These are phyloP conservation scores for Forbesichthys papilliferus DNA, from an alignment of 2,113 vertebrate genomes.

Conservation along the genomic window DNA sequence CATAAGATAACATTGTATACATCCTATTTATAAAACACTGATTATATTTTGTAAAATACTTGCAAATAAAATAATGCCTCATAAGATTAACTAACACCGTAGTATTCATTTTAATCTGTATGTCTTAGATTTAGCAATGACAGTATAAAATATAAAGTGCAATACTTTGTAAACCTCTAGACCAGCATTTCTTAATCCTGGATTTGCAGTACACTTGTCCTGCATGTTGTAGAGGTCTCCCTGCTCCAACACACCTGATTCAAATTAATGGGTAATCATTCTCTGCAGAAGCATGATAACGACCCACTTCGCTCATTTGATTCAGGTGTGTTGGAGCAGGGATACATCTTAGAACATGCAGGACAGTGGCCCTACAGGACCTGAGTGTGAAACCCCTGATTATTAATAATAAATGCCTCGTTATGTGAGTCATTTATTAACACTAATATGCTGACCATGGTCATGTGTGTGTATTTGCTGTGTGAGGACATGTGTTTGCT, in stretches of 20 bases:
- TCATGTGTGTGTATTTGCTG: conserved; percentile 9
- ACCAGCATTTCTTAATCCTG: no score
- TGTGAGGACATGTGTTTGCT: conserved; percentile 51
- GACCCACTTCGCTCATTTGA: no score
- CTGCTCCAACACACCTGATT: no score
- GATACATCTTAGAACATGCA: no score
- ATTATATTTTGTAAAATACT: not conserved
- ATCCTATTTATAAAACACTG: not conserved
- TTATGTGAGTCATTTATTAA: conserved; percentile 25
- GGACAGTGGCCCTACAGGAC: no score
- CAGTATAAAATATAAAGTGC: not conserved
- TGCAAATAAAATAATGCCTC: not conserved
- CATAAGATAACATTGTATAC: not conserved
- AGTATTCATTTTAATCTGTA: not conserved
- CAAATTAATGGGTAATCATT: no score
- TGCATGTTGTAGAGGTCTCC: no score
- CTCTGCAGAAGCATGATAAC: no score
- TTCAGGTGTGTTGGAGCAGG: no score
- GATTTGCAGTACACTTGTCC: no score
- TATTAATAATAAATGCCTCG: not conserved
- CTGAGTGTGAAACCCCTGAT: no score
- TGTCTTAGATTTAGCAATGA: no score
- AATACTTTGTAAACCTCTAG: not conserved
- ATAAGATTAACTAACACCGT: not conserved
- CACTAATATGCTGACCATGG: conserved; percentile 27